Evolutionary conservation across 1,140 invertebrate genomes (phyloP).

Genomic region (Gyrodactylus salaris): DNA sequence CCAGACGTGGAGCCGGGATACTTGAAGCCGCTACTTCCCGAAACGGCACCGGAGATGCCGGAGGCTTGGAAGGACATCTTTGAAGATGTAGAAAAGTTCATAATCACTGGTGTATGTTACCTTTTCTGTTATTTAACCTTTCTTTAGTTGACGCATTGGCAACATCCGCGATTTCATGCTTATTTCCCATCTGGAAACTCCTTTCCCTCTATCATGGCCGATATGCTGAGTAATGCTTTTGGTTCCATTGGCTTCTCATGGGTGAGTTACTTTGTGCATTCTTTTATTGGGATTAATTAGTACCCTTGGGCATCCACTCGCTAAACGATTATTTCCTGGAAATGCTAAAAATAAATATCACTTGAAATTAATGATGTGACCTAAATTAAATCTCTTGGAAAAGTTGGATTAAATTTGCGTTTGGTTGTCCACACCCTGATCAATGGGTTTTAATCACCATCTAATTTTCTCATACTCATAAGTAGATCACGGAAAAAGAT

Average conservation of each 20-base stretch:
- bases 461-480: too few species aligned
- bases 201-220: constrained; percentile 79
- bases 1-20: constrained; percentile 62
- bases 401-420: too few species aligned
- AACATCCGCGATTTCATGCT: constrained; percentile 87
- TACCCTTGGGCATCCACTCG: too few species aligned
- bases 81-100: constrained; percentile 62
- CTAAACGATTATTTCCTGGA: too few species aligned
- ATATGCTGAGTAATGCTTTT: constrained; percentile 72
- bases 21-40: constrained; percentile 38
- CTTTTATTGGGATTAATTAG: constrained; percentile 2
- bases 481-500: too few species aligned
- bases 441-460: too few species aligned
- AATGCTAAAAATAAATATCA: too few species aligned
- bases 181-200: constrained; percentile 93
- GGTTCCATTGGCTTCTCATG: constrained; percentile 93
- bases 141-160: constrained; percentile 64
- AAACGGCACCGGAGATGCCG: constrained; percentile 42
- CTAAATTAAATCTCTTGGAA: too few species aligned
- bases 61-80: constrained; percentile 69
- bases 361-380: too few species aligned
- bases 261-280: constrained; percentile 26
- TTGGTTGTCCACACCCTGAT: too few species aligned
- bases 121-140: constrained; percentile 7
- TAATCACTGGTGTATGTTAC: constrained; percentile 49